Conservation (phyloP, 2,797 vertebrate species). For the Coluber constrictor region DNA sequence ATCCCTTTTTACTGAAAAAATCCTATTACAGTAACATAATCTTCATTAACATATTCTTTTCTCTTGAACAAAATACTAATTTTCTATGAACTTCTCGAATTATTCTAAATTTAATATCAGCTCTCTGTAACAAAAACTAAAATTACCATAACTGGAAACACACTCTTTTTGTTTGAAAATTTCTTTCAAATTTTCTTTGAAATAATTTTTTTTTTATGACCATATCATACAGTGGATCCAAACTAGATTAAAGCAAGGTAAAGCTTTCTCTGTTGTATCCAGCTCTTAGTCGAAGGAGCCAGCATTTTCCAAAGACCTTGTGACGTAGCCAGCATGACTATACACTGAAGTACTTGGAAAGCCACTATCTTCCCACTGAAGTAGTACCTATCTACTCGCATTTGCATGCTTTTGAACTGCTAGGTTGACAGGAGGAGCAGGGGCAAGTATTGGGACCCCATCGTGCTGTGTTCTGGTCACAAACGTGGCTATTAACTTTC, state of each 20-base stretch:
- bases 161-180: background rate
- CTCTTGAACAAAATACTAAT: background rate
- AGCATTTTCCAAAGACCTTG: background rate
- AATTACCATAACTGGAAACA: background rate
- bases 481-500: background rate
- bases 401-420: background rate
- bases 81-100: slow-evolving; percentile 11
- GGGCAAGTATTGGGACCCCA: background rate
- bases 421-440: background rate
- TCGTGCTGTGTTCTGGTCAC: background rate
- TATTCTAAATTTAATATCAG: background rate
- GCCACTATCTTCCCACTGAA: background rate
- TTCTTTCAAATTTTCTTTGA: too few relatives aligned
- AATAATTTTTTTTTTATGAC: background rate
- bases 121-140: slow-evolving; percentile 15
- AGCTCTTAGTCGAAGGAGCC: background rate
- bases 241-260: background rate
- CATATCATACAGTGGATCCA: background rate
- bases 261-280: background rate
- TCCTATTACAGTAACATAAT: background rate
- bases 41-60: background rate
- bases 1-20: background rate
- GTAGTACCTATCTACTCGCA: background rate
- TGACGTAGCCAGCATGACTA: background rate
- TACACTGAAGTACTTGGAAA: background rate